Evolutionary conservation across 30 jellyfish, hydroid and myxozoan genomes (phyloP), one percentile per base, ranked within the genome.

Genomic region (Aurelia aurita complex sp. Pacific): DNA sequence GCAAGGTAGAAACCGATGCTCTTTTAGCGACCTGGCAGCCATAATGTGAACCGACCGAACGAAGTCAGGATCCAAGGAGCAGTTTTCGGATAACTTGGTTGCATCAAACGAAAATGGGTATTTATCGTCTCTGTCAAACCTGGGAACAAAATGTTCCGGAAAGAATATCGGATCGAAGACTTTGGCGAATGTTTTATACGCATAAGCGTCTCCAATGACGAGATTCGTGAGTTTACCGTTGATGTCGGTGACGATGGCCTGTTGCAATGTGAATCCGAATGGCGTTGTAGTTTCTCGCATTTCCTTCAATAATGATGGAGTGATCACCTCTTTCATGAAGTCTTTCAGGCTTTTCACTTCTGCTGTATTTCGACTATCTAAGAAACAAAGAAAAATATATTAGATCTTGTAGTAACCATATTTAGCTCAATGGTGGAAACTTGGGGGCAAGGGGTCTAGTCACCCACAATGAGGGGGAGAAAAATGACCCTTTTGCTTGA

Each of bases 11-110:
- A 82, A 82, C 19, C 78, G 62, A 46, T 69, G 66, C 54, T 73
- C 92, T 77, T 69, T 73, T 35, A 82, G 60, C 13, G 92, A 82
- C 60, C 92, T 23, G 29, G 85, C 59, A 11, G 61, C 92, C 53
- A 38, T 64, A 50, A 82, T 33, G 50, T 73, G 92, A 8, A 71
- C 19, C 32, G 96, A 87, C 61, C 73, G 69, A 42, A 87, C 87
- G 42, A 62, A 36, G 15, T 14, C 82, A 2, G 77, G 76, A n/a
- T 53, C 54, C 52, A 55, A 43, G 17, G 64, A 17, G n/a, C 67
- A 50, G 19, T 59, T 74, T 29, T 29, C 50, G 33, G 79, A 19
- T 32, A 65, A 35, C 18, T 70, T 69, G 34, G 82, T 64, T n/a
- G 80, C 61, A 51, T 80, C 82, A 32, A 80, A 80, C 13, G 82